Base-by-base conservation (phyloP, 2,113 vertebrate species). In the Mellivora capensis region DNA sequence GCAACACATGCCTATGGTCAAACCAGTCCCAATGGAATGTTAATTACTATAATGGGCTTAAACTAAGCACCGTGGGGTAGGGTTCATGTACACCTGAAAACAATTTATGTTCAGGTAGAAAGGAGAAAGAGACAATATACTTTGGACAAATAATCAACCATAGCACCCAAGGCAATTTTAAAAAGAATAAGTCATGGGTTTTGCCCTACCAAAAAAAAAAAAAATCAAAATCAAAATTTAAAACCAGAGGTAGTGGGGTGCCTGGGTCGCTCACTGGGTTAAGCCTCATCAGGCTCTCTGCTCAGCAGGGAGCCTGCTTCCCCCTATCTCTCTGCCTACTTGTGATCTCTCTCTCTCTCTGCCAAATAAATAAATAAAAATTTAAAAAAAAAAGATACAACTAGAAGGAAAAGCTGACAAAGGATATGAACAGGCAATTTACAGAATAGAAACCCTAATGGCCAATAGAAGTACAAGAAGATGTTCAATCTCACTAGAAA, bases 321-420 rank as follows among this genome's bases (percentile, higher is more conserved):
- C 25, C 59, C 59, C 59, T 27, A 9, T 61, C 59, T 23, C 25
- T 61, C 59, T 9, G 9, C 25, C 25, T 27, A 9, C 25, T 61
- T 61, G 59, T 61, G 25, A 27, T 61, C 59, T 27, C 59, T 61
- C 59, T 61, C 59, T 61, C 59, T 61, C 59, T 61, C 59, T 61
- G 23, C 23, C 59, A 61, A 61, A 61, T 61, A 61, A 61, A 27
- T 61, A 61, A 61, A 27, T 61, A 61, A 61, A 61, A 61, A 27
- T 10, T 61, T 27, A 25, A 59, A 59, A 61, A 61, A 27, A 25
- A 59, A 25, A 59, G 8, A 59, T 72, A 91, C 74, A 92, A 25
- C 69, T 61, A 31, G 64, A 90, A 42, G 77, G 47, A 76, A 91
- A 97, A 91, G 31, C 47, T 74, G 62, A 31, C 82, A 85, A 96